Evolutionary conservation across 2,113 vertebrate species (phyloP).

Genomic region (Gnathonemus longibarbis): DNA sequence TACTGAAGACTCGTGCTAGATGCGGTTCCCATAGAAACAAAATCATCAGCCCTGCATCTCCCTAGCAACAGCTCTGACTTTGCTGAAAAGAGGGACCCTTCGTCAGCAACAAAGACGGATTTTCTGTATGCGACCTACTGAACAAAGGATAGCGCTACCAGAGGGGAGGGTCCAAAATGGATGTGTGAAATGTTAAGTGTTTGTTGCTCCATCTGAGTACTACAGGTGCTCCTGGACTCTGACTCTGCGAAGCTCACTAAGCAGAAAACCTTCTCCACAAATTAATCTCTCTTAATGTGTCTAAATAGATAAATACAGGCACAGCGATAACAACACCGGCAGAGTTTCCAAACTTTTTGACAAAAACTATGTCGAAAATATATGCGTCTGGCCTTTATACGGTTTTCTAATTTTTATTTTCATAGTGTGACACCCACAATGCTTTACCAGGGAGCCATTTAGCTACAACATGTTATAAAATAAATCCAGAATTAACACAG

Average conservation of each 20-base stretch:
- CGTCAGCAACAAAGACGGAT: neutral
- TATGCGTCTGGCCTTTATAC: neutral
- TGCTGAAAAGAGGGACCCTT: neutral
- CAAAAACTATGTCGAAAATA: neutral
- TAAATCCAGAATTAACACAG: neutral
- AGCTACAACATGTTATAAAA: neutral
- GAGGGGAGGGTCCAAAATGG: neutral
- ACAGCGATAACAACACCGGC: neutral
- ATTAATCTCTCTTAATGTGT: neutral
- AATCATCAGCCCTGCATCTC: constrained; percentile 24
- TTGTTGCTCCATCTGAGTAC: neutral
- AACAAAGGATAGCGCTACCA: neutral
- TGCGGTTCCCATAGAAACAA: constrained; percentile 28
- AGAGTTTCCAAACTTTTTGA: neutral
- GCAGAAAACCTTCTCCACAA: neutral
- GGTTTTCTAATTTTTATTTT: neutral
- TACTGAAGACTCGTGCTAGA: constrained; percentile 52
- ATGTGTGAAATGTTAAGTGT: neutral
- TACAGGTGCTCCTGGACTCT: neutral
- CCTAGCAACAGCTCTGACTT: constrained; percentile 23
- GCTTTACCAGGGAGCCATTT: neutral
- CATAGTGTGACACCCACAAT: neutral
- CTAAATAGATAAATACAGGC: neutral
- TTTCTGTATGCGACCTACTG: neutral
- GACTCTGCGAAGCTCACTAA: neutral